Evolutionary conservation across 2,113 vertebrate genomes (phyloP).

Genomic region (Hyla sarda): DNA sequence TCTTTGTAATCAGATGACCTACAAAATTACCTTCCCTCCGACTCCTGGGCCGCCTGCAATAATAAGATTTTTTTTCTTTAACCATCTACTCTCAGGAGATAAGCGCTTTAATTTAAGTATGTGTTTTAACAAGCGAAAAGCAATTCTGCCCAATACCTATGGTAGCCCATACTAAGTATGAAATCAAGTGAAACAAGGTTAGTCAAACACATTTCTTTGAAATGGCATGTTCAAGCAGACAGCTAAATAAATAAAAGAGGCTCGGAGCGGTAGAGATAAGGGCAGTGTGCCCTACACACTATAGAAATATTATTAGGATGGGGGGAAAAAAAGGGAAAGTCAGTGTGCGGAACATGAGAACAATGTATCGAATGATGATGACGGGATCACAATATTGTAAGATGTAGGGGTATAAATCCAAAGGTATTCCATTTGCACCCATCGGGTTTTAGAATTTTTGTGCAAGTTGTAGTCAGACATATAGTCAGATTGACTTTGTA

Average conservation of each 20-base stretch:
- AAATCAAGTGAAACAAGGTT: constrained; percentile 50
- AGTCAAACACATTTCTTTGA: constrained; percentile 55
- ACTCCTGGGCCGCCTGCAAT: constrained; percentile 26
- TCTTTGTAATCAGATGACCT: constrained; percentile 57
- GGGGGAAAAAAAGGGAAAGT: not conserved
- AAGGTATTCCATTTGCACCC: not conserved
- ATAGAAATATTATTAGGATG: constrained; percentile 15
- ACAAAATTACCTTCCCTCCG: constrained; percentile 24
- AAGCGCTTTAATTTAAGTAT: constrained; percentile 58
- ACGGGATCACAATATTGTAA: not conserved
- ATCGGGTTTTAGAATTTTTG: not conserved
- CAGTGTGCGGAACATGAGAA: not conserved
- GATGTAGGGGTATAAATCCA: not conserved
- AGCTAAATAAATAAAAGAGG: constrained; percentile 42
- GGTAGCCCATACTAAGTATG: constrained; percentile 43
- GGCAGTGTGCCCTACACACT: constrained; percentile 3
- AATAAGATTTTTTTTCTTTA: constrained; percentile 44
- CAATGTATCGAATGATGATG: not conserved
- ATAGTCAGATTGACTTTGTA: not conserved
- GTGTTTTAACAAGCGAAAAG: constrained; percentile 55
- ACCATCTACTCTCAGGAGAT: constrained; percentile 33
- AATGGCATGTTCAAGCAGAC: constrained; percentile 44
- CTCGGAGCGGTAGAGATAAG: constrained; percentile 37
- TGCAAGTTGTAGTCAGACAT: not conserved
- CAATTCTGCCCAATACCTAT: constrained; percentile 45